phyloP scores from a whole-genome alignment of 2,113 vertebrate genomes.

The Prochilodus magdalenae region DNA sequence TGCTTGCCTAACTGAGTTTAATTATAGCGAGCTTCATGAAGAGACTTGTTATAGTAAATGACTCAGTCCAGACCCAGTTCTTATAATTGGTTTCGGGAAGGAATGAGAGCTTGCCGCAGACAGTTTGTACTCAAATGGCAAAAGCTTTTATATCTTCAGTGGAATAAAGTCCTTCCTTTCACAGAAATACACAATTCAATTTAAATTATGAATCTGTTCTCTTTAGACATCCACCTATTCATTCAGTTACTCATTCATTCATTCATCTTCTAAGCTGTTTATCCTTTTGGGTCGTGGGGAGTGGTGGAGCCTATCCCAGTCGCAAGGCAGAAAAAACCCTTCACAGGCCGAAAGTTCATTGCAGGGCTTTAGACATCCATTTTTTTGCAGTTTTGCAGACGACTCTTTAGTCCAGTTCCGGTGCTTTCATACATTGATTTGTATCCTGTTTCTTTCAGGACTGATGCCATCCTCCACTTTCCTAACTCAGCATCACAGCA shows the following conservation, averaged over 20 bases:
- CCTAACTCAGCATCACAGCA: conserved; percentile 8
- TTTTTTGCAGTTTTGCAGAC: neutral
- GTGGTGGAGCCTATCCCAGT: too few species aligned
- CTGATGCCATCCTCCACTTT: conserved; percentile 37
- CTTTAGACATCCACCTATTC: neutral
- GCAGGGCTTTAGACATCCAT: too few species aligned
- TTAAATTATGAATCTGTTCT: neutral
- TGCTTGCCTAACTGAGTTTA: neutral
- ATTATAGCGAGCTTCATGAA: conserved; percentile 6
- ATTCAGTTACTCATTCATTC: too few species aligned
- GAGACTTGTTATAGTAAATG: conserved; percentile 24
- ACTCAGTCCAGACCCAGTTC: neutral
- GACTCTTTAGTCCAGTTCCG: neutral
- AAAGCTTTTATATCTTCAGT: neutral
- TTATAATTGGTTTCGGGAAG: neutral
- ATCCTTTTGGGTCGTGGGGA: too few species aligned
- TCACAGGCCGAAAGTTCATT: too few species aligned
- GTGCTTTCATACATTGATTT: neutral
- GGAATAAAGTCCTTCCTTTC: neutral
- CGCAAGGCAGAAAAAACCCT: too few species aligned
- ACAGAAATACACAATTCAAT: neutral
- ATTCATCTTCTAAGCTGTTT: too few species aligned
- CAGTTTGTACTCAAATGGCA: neutral
- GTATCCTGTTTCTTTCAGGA: conserved; percentile 41
- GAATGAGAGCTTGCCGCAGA: neutral